A percentile compares a stretch with the other conserved stretches of the same genome.
phyloP scores from a whole-genome alignment of 2,113 vertebrate species.

The Oenanthe oenanthe region DNA sequence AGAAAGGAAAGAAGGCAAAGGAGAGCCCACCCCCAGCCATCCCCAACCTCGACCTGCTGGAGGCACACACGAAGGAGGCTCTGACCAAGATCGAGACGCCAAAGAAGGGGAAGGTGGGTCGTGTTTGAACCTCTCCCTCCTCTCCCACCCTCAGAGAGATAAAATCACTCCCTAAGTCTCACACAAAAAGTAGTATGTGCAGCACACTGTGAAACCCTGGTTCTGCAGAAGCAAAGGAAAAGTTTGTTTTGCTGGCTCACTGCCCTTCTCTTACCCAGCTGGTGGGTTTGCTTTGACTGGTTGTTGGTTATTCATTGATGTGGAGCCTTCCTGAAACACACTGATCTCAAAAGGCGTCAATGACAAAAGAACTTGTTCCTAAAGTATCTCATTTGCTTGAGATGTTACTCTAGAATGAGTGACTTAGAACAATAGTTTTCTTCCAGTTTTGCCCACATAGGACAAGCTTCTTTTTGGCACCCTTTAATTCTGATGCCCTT shows the following conservation, averaged over 20 bases:
- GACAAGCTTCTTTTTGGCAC: neutral
- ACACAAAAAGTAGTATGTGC: neutral
- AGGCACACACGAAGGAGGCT: conserved; percentile 95
- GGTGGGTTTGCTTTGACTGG: neutral
- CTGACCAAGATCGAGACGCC: conserved; percentile 93
- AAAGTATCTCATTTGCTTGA: neutral
- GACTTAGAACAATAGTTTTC: neutral
- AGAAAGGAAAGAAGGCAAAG: conserved; percentile 89
- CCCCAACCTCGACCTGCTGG: conserved; percentile 89
- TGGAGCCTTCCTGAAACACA: neutral
- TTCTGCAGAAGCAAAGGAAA: neutral
- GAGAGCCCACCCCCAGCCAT: conserved; percentile 85
- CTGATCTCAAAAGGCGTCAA: neutral
- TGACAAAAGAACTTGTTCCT: neutral
- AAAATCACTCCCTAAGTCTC: neutral
- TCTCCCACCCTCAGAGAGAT: neutral
- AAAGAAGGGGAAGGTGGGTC: conserved; percentile 90
- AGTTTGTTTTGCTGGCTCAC: neutral
- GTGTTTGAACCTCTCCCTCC: neutral
- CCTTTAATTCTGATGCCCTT: neutral
- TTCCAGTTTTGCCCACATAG: neutral
- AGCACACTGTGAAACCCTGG: neutral
- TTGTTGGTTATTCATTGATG: neutral
- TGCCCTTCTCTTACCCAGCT: neutral
- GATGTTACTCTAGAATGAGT: neutral